A percentile compares a stretch with the other conserved stretches of the same genome.
Conservation (phyloP, 2,797 vertebrate species). For the Merluccius polli region DNA sequence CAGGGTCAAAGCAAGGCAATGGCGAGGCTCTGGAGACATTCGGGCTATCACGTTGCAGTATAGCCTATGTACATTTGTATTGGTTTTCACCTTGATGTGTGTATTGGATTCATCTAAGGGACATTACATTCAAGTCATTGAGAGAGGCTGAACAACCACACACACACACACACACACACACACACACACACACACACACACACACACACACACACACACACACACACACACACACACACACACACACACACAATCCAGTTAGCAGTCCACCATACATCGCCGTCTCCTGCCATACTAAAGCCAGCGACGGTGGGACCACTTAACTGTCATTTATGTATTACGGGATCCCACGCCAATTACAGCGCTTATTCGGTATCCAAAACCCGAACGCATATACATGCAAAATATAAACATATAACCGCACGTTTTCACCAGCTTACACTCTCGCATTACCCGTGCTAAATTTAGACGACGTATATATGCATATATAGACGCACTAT, state of each 20-base stretch:
- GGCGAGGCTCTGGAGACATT: too few relatives aligned
- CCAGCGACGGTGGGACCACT: not conserved
- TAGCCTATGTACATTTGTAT: not conserved
- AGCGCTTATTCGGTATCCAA: slow-evolving; percentile 3
- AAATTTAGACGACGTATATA: slow-evolving; percentile 61
- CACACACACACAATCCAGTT: not conserved
- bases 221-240: slow-evolving; percentile 23
- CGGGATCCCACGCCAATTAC: slow-evolving; percentile 3
- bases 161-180: slow-evolving; percentile 14
- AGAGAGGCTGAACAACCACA: slow-evolving; percentile 57
- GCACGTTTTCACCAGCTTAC: slow-evolving; percentile 7
- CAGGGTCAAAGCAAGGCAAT: too few relatives aligned
- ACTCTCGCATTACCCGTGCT: slow-evolving; percentile 44
- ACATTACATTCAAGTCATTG: slow-evolving; percentile 27
- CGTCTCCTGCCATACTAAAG: slow-evolving; percentile 42
- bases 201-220: slow-evolving; percentile 18
- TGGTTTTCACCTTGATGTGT: not conserved
- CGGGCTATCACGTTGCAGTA: not conserved
- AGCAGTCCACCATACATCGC: slow-evolving; percentile 9
- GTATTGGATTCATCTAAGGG: not conserved
- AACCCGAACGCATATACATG: not conserved
- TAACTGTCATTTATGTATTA: slow-evolving; percentile 8
- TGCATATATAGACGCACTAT: too few relatives aligned
- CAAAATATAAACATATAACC: not conserved
- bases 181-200: slow-evolving; percentile 19